Base-by-base conservation (phyloP, 2,797 vertebrate species). In the Ataeniobius toweri region DNA sequence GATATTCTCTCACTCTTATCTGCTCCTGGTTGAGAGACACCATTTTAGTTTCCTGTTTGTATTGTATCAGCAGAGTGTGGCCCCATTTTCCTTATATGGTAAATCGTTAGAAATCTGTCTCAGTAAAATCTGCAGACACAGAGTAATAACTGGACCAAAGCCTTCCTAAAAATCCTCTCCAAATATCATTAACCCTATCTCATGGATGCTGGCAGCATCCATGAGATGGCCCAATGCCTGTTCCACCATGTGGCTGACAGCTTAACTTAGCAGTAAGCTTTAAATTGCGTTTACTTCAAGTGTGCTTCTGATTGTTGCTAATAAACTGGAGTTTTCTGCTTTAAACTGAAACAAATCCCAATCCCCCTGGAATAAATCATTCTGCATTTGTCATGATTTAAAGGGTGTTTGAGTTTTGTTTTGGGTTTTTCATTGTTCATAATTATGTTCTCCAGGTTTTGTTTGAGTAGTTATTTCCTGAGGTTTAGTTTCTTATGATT, bases 21-120 rank as follows among this genome's bases (percentile, higher is more conserved):
- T 75, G 26, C 22, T 6, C 22, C 76, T 28, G 82, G 48, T 83
- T 83, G 85, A 71, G 67, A 73, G 85, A 78, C 75, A 86, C 88
- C 87, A 89, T 91, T 89, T 91, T 89, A 36, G 79, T 90, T 89
- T 83, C 87, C 80, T 75, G 78, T 80, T 78, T 73, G 51, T 72
- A 76, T 39, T 69, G 75, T 67, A 63, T 79, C 75, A 76, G 68
- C 36, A 83, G 20, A 71, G 53, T 56, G 50, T 83, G 77, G 56
- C 80, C 82, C 73, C 50, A 71, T 89, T 89, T 85, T 53, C 70
- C 81, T 41, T 50, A 22, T 74, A 81, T 55, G 65, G 77, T 53
- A 83, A 75, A 80, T 71, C 51, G 39, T 71, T 26, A 61, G n/a
- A 55, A 85, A 84, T 77, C 58, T 75, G 73, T 87, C 69, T 80